Percentiles rank a stretch among this genome's conserved stretches.
phyloP scores from a whole-genome alignment of 2,113 vertebrate genomes.

The Polypterus bichir region DNA sequence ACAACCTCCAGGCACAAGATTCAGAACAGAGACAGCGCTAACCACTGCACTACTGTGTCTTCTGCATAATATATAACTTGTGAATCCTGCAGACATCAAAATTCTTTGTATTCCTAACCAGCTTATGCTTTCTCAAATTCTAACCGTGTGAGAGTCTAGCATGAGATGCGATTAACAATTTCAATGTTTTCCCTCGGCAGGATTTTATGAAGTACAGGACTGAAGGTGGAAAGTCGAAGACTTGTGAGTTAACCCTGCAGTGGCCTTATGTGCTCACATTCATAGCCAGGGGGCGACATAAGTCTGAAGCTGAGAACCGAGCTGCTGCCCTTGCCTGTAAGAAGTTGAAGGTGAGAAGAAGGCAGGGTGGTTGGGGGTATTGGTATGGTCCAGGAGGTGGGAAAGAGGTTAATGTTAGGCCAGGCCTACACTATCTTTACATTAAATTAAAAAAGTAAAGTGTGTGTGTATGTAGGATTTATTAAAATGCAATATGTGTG shows the following conservation, averaged over 20 bases:
- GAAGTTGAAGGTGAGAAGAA: constrained; percentile 67
- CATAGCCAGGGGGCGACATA: constrained; percentile 55
- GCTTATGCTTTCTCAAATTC: neutral
- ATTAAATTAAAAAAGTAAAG: no score
- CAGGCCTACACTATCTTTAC: no score
- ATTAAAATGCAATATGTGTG: no score
- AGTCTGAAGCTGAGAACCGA: constrained; percentile 63
- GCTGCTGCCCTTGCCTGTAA: constrained; percentile 81
- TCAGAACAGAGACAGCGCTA: no score
- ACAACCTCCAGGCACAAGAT: no score
- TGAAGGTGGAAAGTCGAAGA: constrained; percentile 62
- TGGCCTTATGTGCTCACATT: constrained; percentile 87
- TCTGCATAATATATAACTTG: no score
- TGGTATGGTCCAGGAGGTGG: no score
- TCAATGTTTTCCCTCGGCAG: constrained; percentile 30
- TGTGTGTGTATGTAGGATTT: no score
- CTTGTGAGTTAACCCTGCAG: constrained; percentile 61
- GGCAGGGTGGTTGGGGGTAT: no score
- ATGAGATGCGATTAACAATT: neutral
- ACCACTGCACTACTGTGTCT: no score
- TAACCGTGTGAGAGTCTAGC: neutral
- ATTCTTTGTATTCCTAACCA: neutral
- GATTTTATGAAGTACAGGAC: constrained; percentile 66
- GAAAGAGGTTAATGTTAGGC: no score
- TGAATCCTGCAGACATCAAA: neutral